Evolutionary conservation across 2,797 vertebrate species (phyloP).

Genomic region (Lithobates pipiens): DNA sequence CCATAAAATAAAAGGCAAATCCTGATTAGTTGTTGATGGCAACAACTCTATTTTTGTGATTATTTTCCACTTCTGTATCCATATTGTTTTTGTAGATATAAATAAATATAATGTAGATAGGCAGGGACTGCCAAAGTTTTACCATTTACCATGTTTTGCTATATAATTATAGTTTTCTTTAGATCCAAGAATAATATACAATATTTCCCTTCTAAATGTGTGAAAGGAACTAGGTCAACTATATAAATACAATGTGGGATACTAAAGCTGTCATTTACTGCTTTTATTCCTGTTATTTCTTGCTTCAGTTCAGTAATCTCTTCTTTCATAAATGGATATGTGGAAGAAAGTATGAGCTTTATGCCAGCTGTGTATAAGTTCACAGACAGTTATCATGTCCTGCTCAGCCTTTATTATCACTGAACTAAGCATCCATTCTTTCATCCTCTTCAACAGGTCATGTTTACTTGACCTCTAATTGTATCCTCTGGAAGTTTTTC

Average conservation of each 20-base stretch:
- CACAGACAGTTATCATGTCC: slow-evolving; percentile 3
- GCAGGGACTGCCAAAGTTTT: not conserved
- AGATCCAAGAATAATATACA: not conserved
- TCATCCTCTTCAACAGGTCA: not conserved
- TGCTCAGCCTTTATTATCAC: not conserved
- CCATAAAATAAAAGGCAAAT: too few species aligned
- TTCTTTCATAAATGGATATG: slow-evolving; percentile 6
- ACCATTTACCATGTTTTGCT: not conserved
- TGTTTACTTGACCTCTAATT: slow-evolving; percentile 4
- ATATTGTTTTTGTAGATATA: too few species aligned
- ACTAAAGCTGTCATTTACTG: not conserved
- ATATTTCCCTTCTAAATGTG: not conserved
- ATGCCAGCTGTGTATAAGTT: not conserved
- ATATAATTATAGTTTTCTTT: not conserved
- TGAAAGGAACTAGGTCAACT: not conserved
- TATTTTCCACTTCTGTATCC: too few species aligned
- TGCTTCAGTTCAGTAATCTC: not conserved
- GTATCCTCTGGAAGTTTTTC: not conserved
- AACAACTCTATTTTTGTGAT: too few species aligned
- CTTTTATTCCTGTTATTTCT: not conserved
- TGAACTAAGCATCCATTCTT: slow-evolving; percentile 1
- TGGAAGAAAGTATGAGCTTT: not conserved
- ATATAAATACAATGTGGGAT: not conserved
- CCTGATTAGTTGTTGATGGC: too few species aligned
- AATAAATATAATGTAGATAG: not conserved